phyloP scores from a whole-genome alignment of 2,888 invertebrate species.

The Hecatera dysodea region DNA sequence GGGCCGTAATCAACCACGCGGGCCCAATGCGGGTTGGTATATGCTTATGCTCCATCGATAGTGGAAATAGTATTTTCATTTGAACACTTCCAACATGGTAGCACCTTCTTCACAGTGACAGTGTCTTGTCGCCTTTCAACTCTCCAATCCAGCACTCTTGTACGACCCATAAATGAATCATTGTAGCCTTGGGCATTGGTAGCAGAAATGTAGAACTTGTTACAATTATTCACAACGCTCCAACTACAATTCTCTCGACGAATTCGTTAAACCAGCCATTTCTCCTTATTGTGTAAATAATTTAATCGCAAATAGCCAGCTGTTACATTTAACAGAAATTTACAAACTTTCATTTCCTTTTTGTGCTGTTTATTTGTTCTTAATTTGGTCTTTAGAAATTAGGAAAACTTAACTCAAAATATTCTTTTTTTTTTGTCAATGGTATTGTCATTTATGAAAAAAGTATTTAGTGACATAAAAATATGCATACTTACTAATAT shows the following conservation, averaged over 20 bases:
- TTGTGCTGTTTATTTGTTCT: constrained; percentile 27
- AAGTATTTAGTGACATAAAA: no score
- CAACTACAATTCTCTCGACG: background rate
- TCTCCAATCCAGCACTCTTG: no score
- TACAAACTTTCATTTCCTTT: constrained; percentile 39
- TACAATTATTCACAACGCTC: constrained; percentile 19
- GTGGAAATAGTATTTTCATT: no score
- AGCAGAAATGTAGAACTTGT: background rate
- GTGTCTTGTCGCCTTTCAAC: no score
- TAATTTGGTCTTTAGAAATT: constrained; percentile 10
- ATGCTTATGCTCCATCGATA: no score
- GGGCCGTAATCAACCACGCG: no score
- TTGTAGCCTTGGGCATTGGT: background rate
- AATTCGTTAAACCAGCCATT: constrained; percentile 26
- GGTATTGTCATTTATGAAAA: background rate
- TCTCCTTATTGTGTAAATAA: constrained; percentile 35
- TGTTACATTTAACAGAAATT: constrained; percentile 14
- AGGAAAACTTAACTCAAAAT: background rate
- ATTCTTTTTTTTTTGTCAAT: background rate
- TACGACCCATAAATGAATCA: background rate
- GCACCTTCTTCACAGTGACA: no score
- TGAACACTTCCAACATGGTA: no score
- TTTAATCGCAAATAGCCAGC: constrained; percentile 19
- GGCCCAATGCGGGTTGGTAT: no score
- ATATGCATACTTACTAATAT: no score